These are phyloP conservation scores for Bergia sp. DNA, from an alignment of 92 coral and sea anemone genomes.

Conservation along the genomic window DNA sequence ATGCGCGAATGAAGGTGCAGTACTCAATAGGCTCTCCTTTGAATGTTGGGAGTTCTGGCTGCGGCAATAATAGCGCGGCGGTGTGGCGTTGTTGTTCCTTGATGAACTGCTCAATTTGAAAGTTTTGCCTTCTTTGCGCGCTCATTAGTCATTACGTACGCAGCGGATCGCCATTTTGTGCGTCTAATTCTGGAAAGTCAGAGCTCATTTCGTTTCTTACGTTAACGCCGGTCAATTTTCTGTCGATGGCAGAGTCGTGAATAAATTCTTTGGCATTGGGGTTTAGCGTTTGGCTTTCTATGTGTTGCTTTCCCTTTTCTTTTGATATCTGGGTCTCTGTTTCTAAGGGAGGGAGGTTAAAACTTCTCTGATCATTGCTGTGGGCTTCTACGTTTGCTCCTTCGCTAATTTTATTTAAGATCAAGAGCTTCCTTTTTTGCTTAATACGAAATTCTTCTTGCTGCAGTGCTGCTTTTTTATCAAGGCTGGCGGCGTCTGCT, in stretches of 20 bases:
- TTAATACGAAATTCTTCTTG: conserved; percentile 34
- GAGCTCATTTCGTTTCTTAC: too few species aligned
- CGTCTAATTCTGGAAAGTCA: not conserved
- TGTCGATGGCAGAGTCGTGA: not conserved
- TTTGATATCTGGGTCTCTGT: too few species aligned
- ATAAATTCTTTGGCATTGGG: not conserved
- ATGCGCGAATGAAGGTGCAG: conserved; percentile 19
- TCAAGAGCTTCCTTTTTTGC: not conserved
- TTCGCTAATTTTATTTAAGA: conserved; percentile 10
- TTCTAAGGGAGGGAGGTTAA: too few species aligned
- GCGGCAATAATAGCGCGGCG: conserved; percentile 29
- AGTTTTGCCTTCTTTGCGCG: too few species aligned
- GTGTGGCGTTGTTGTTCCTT: conserved; percentile 35
- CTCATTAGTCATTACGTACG: too few species aligned
- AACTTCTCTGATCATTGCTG: too few species aligned
- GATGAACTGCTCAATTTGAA: not conserved
- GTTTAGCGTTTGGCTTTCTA: too few species aligned
- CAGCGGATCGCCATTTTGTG: conserved; percentile 1
- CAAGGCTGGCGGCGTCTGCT: conserved; percentile 23
- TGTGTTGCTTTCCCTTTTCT: too few species aligned
- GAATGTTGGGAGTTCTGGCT: conserved; percentile 49
- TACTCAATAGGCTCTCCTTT: conserved; percentile 31
- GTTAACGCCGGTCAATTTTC: too few species aligned
- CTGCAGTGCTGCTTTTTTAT: not conserved
- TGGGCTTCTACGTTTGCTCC: conserved; percentile 21